Conservation (phyloP, 2,113 vertebrate genomes). For the Campylomormyrus numenius region DNA sequence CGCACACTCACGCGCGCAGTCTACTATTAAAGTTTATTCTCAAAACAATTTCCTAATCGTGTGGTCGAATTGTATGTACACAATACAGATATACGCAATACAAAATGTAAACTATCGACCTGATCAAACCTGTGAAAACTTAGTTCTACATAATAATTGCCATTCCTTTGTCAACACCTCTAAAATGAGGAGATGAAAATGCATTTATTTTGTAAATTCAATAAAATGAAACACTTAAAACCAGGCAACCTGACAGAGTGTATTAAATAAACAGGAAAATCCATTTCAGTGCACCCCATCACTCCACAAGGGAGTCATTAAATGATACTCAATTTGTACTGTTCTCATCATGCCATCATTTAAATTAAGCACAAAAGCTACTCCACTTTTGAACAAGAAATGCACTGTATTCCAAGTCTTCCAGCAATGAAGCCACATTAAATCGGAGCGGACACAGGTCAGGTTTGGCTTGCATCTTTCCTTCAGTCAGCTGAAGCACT, state of each 20-base stretch:
- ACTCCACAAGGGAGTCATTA: not conserved
- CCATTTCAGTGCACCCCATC: not conserved
- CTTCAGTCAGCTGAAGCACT: not conserved
- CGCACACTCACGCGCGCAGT: not conserved
- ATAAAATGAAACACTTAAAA: not conserved
- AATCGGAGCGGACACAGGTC: not conserved
- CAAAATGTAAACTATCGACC: not conserved
- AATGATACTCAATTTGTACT: not conserved
- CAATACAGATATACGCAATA: not conserved
- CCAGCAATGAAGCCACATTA: not conserved
- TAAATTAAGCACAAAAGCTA: not conserved
- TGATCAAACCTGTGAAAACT: not conserved
- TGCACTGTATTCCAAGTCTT: not conserved
- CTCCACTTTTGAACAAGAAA: not conserved
- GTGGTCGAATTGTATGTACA: not conserved
- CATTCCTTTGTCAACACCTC: not conserved
- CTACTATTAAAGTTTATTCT: not conserved
- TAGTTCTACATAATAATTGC: not conserved
- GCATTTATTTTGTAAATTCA: not conserved
- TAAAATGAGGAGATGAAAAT: not conserved
- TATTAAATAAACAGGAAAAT: not conserved
- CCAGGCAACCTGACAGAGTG: not conserved
- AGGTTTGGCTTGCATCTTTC: not conserved
- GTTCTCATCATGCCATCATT: not conserved
- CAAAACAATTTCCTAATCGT: not conserved